Conservation (phyloP, 1,140 invertebrate genomes). For the Drosophila neocordata region DNA sequence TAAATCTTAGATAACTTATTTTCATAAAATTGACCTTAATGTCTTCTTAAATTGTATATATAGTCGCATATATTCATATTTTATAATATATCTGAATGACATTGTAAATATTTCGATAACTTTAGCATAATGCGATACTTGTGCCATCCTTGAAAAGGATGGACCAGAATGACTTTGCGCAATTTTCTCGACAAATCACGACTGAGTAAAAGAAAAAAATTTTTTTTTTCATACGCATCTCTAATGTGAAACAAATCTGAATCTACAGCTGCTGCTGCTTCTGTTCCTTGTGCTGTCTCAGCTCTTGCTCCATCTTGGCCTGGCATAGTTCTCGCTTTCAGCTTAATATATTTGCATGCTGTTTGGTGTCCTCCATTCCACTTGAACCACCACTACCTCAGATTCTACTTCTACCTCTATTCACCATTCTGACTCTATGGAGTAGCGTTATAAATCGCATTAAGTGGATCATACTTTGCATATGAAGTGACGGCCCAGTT, state of each 20-base stretch:
- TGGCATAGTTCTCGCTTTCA: constrained; percentile 46
- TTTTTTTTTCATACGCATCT: constrained; percentile 5
- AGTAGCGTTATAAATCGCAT: constrained; percentile 75
- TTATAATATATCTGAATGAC: no score
- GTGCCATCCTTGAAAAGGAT: background rate
- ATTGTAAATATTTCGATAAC: no score
- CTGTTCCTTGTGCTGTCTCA: background rate
- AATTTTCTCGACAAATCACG: constrained; percentile 3
- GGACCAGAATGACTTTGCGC: background rate
- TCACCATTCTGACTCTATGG: constrained; percentile 3
- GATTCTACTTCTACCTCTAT: background rate
- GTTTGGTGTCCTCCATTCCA: constrained; percentile 1
- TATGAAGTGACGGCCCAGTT: constrained; percentile 61
- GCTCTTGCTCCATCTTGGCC: constrained; percentile 17
- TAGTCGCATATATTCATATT: no score
- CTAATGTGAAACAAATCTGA: constrained; percentile 13
- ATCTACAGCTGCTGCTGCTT: constrained; percentile 26
- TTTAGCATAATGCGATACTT: no score
- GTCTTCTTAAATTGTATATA: no score
- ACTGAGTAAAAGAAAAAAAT: background rate
- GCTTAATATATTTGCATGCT: constrained; percentile 64
- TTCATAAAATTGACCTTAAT: no score
- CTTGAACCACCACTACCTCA: background rate
- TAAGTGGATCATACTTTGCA: constrained; percentile 80
- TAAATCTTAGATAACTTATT: no score